Evolutionary conservation across 2,113 vertebrate species (phyloP).

Genomic region (Euleptes europaea): DNA sequence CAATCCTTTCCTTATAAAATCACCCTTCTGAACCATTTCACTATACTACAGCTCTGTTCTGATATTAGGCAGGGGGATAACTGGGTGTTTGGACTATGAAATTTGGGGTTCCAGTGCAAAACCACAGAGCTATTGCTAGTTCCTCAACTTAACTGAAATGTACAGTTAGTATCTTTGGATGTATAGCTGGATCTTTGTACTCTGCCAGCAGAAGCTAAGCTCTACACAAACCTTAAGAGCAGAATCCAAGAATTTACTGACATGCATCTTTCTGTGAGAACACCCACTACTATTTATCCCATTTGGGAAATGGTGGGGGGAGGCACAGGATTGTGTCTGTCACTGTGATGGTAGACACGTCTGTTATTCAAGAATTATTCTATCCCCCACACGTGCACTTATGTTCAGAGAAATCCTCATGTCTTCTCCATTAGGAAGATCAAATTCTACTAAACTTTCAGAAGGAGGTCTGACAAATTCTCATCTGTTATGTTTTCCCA

Average conservation of each 20-base stretch:
- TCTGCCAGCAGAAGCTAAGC: neutral
- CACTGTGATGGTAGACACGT: neutral
- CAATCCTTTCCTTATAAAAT: too few species aligned
- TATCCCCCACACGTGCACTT: neutral
- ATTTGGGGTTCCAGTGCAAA: neutral
- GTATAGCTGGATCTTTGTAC: too few species aligned
- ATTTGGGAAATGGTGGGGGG: neutral
- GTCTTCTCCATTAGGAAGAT: neutral
- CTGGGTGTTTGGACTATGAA: too few species aligned
- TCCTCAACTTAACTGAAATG: neutral
- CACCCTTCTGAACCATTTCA: too few species aligned
- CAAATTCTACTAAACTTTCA: neutral
- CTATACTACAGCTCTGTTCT: too few species aligned
- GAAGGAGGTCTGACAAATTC: neutral
- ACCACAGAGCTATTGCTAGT: too few species aligned
- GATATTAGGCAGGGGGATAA: neutral
- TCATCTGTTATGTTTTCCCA: too few species aligned
- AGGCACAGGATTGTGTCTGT: neutral
- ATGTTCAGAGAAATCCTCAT: neutral
- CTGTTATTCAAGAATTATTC: neutral
- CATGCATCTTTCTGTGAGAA: neutral
- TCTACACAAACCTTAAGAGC: neutral
- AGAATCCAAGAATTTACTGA: neutral
- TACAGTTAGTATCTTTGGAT: neutral
- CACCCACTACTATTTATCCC: neutral